phyloP scores from a whole-genome alignment of 1,140 invertebrate genomes.

The Cydia splendana region DNA sequence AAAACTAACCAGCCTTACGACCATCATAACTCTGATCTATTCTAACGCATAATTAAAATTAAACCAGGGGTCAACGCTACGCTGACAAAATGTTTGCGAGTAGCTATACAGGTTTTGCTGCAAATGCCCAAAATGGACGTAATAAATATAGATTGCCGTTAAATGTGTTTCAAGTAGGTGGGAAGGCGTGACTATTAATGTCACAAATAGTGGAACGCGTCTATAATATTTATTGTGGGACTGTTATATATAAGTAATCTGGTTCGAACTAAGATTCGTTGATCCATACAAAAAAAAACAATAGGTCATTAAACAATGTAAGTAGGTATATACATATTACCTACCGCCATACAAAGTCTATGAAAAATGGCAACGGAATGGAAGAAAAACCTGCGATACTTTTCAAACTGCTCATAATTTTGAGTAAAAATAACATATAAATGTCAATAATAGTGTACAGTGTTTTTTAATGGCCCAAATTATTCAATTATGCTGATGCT shows the following conservation, averaged over 20 bases:
- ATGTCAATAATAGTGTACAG: too few relatives aligned
- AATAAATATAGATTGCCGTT: constrained; percentile 9
- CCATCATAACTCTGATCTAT: neutral
- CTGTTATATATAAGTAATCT: neutral
- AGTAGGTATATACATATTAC: too few relatives aligned
- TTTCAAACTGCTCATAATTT: too few relatives aligned
- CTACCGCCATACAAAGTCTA: too few relatives aligned
- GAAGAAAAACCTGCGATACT: too few relatives aligned
- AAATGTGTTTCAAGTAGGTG: constrained; percentile 27
- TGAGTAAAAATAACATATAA: too few relatives aligned
- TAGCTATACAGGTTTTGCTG: constrained; percentile 19
- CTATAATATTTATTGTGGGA: neutral
- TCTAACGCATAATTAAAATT: neutral
- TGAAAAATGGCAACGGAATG: too few relatives aligned
- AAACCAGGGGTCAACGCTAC: neutral
- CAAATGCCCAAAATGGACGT: constrained; percentile 10
- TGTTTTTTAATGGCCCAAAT: too few relatives aligned
- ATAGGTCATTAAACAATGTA: too few relatives aligned
- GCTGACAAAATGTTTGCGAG: neutral
- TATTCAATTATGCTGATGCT: too few relatives aligned
- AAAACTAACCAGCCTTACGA: neutral
- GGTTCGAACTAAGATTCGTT: neutral
- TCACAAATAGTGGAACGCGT: neutral
- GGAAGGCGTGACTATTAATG: constrained; percentile 1
- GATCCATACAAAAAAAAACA: neutral